phyloP scores from a whole-genome alignment of 2,888 invertebrate genomes.

The Pantelozetes paolii region DNA sequence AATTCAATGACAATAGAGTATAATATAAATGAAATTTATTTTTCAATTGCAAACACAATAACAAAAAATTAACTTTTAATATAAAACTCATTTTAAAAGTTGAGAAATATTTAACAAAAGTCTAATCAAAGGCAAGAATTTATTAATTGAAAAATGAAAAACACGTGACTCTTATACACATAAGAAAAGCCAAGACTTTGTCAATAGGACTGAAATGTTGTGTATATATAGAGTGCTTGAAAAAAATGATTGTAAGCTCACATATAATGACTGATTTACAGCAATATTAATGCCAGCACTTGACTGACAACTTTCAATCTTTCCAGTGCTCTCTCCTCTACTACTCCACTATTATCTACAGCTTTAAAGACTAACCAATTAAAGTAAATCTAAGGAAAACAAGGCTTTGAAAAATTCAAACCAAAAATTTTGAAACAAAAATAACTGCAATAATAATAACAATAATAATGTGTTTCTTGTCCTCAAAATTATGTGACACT shows the following conservation, averaged over 20 bases:
- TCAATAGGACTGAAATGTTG: neutral
- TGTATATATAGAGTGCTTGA: neutral
- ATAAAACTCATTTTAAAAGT: too few relatives aligned
- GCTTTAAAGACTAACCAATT: conserved; percentile 7
- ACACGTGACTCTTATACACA: neutral
- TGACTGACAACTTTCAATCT: conserved; percentile 32
- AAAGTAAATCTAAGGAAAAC: neutral
- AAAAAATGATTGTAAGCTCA: neutral
- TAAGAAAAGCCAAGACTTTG: neutral
- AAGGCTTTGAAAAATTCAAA: conserved; percentile 12
- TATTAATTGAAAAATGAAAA: neutral
- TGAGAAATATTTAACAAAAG: neutral
- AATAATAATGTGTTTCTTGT: too few relatives aligned
- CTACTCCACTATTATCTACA: neutral
- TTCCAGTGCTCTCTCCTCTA: neutral
- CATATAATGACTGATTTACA: neutral
- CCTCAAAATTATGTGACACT: too few relatives aligned
- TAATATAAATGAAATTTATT: too few relatives aligned
- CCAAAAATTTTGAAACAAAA: too few relatives aligned
- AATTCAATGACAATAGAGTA: neutral
- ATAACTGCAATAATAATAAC: too few relatives aligned
- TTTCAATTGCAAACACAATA: neutral
- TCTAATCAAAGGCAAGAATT: neutral
- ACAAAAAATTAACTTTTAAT: neutral
- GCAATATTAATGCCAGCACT: neutral